A percentile compares a stretch with the other conserved stretches of the same genome.
Evolutionary conservation across 2,113 vertebrate genomes (phyloP).

Genomic region (Phalacrocorax carbo): DNA sequence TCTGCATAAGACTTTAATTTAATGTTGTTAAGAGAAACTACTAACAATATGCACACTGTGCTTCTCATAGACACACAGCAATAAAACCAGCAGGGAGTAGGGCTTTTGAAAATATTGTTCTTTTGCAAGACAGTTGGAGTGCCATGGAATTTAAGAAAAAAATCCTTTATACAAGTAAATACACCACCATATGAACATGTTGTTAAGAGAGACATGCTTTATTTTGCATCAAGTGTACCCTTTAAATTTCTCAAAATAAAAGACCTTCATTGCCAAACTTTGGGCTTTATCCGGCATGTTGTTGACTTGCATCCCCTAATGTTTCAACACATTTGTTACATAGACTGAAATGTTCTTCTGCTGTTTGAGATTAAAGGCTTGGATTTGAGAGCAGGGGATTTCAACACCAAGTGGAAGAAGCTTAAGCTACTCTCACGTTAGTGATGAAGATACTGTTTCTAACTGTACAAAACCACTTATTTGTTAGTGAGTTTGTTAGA

Average conservation of each 20-base stretch:
- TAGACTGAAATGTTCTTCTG: background rate
- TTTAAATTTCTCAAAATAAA: background rate
- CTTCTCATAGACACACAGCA: background rate
- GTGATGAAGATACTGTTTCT: background rate
- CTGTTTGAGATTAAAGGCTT: background rate
- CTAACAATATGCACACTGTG: background rate
- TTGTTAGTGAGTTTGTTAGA: background rate
- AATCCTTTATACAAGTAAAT: slow-evolving; percentile 10
- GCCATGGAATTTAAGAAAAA: background rate
- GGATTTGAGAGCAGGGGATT: background rate
- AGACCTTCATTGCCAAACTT: background rate
- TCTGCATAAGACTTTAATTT: slow-evolving; percentile 40
- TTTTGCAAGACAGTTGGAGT: background rate
- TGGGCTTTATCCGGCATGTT: background rate
- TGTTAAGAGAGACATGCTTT: background rate
- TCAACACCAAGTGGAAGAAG: background rate
- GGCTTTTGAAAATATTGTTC: background rate
- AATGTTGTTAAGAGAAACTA: slow-evolving; percentile 1
- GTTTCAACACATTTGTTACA: background rate
- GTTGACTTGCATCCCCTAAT: background rate
- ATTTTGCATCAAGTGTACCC: background rate
- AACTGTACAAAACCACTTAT: background rate
- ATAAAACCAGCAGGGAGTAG: slow-evolving; percentile 14
- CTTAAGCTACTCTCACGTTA: background rate
- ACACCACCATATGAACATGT: background rate